Evolutionary conservation across 2,113 vertebrate genomes (phyloP).

Genomic region (Terrapene triunguis): DNA sequence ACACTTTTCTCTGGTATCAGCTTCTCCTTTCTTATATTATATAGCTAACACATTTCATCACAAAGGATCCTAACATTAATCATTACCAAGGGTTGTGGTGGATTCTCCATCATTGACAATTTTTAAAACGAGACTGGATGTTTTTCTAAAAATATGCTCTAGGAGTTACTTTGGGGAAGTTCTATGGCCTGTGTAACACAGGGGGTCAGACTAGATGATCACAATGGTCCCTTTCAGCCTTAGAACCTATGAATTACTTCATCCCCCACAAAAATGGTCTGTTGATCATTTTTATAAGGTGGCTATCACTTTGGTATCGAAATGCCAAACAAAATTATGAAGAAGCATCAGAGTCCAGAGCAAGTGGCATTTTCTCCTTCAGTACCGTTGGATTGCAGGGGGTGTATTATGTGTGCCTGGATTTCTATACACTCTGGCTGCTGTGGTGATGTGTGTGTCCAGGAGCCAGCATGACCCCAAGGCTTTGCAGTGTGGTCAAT

Average conservation of each 20-base stretch:
- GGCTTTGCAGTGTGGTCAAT: neutral
- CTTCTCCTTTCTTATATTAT: neutral
- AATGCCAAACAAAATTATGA: neutral
- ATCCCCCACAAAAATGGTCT: neutral
- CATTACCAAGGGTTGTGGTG: neutral
- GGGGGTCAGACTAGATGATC: neutral
- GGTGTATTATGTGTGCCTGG: neutral
- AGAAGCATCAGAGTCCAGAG: neutral
- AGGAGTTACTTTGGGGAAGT: neutral
- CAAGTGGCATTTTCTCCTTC: neutral
- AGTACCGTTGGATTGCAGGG: neutral
- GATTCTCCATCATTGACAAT: neutral
- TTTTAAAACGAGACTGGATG: neutral
- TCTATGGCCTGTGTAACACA: neutral
- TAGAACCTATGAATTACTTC: neutral
- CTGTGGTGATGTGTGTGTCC: neutral
- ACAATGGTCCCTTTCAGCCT: neutral
- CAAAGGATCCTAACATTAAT: neutral
- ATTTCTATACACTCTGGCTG: neutral
- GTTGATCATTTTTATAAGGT: neutral
- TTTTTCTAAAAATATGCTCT: neutral
- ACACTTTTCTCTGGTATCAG: neutral
- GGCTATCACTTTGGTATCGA: rapidly evolving
- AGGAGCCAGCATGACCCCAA: neutral
- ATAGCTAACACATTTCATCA: neutral